Base-by-base conservation (phyloP, 2,888 invertebrate genomes). In the Sinodicranocentrus sp. region DNA sequence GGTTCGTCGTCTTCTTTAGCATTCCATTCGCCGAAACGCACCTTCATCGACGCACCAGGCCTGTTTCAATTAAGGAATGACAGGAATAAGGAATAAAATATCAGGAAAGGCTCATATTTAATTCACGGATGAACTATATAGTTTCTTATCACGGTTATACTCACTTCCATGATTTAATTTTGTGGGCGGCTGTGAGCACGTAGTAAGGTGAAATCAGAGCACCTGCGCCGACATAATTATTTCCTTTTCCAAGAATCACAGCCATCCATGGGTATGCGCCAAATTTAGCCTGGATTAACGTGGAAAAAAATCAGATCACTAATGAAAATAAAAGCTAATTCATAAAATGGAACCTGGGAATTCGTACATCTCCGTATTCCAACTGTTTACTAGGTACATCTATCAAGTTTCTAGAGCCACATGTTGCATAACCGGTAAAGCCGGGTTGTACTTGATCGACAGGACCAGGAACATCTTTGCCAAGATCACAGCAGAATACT, bases 11-110 rank as follows among this genome's bases (percentile, higher is more conserved):
- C 93, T 5, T 92, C 92, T 25, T 92, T 92, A 0, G 94, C 94
- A 90, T 95, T 93, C 95, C 95, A 95, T 89, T 95, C 95, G 0
- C 95, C 95, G 0, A 95, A 90, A 28, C 95, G 93, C 0, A 95
- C 93, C 90, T 94, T 94, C 21, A 94, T 71, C 28, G 89, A 87
- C 21, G 87, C 70, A 10, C 86, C 88, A 33, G 78, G 84, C 28
- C 87, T 88, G 25, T 61, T 39, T 39, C 13, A 39, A 39, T 39
- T 8, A 13, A 39, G 39, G 39, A 39, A 39, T 39, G 39, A 39
- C 8, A 13, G 8, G 13, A 6, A 39, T 39, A 13, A 6, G 8
- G 39, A 6, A 39, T 13, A 39, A 39, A 6, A 39, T 13, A 39
- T 13, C 13, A 39, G 8, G 13, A 39, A 39, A 39, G 39, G 39